Conservation (phyloP, 2,113 vertebrate species). For the Tachuris rubrigastra region DNA sequence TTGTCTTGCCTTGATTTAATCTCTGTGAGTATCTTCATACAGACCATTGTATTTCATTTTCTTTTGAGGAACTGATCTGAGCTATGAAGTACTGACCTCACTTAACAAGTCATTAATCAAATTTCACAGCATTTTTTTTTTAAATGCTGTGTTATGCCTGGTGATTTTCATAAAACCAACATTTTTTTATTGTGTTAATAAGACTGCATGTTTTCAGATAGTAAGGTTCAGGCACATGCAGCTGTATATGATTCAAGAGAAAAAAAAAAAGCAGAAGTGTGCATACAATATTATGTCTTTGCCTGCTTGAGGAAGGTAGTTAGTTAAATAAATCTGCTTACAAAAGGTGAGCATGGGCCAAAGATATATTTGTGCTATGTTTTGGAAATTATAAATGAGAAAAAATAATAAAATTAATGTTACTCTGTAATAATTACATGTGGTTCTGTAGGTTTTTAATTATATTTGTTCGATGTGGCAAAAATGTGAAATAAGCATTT, state of each 20-base stretch:
- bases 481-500: neutral
- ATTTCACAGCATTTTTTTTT: neutral
- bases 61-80: neutral
- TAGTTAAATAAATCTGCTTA: neutral
- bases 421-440: neutral
- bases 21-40: neutral
- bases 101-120: neutral
- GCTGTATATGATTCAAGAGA: neutral
- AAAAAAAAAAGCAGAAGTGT: neutral
- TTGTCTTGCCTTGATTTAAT: neutral
- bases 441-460: neutral
- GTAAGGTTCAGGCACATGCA: neutral
- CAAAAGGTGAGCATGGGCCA: neutral
- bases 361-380: neutral
- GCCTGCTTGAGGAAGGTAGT: neutral
- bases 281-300: neutral
- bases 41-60: neutral
- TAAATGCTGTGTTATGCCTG: neutral
- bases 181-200: neutral
- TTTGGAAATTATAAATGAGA: neutral
- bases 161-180: neutral
- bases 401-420: neutral
- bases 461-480: neutral
- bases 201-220: neutral
- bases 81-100: neutral